These are phyloP conservation scores for Erythrolamprus reginae DNA, from an alignment of 2,113 vertebrate species.

Conservation along the genomic window DNA sequence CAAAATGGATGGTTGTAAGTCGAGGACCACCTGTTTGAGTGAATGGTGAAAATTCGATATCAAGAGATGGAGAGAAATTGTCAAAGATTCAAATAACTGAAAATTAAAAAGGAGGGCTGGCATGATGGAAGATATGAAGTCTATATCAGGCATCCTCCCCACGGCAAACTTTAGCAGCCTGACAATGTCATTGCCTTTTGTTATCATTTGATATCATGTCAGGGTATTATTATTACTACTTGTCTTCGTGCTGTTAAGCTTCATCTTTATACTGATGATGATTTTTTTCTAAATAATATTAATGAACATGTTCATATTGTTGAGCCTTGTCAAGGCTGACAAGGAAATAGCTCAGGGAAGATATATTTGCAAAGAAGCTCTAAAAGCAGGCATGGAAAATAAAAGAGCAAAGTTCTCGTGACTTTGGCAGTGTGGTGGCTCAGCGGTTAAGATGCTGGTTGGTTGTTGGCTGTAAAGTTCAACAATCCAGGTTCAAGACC, in stretches of 20 bases:
- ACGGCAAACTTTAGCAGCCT: background rate
- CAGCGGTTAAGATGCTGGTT: background rate
- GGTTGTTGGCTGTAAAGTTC: background rate
- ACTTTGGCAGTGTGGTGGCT: background rate
- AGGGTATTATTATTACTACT: constrained; percentile 15
- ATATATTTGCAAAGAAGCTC: background rate
- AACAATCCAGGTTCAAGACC: background rate
- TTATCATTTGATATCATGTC: constrained; percentile 17
- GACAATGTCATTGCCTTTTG: constrained; percentile 10
- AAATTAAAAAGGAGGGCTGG: background rate
- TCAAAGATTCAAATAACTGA: background rate
- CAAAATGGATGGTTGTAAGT: background rate
- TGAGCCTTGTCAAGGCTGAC: background rate
- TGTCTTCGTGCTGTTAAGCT: constrained; percentile 4
- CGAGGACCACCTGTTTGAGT: background rate
- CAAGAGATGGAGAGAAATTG: background rate
- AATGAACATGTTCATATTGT: constrained; percentile 8
- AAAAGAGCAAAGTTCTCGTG: background rate
- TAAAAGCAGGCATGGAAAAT: background rate
- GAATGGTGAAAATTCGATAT: background rate
- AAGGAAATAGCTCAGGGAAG: background rate
- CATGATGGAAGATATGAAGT: background rate
- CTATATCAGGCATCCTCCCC: background rate
- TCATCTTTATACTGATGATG: background rate
- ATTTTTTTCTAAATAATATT: constrained; percentile 14